Percentiles rank a stretch among this genome's conserved stretches.
These are phyloP conservation scores for Drosophila pachea DNA, from an alignment of 1,140 invertebrate genomes.

Conservation along the genomic window DNA sequence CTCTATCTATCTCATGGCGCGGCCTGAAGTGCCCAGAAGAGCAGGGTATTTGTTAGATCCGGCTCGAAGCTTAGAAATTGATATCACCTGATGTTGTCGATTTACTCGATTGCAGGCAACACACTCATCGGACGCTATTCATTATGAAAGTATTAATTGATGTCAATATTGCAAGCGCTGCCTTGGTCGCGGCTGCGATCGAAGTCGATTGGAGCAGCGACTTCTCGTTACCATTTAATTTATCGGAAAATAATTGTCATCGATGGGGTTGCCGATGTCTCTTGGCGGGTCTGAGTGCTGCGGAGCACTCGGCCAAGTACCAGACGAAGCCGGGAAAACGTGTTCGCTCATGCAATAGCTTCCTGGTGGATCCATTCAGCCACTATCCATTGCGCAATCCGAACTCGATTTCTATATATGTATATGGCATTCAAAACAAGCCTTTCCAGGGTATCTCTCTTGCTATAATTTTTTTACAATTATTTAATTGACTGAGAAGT, in stretches of 20 bases:
- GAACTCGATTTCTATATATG: too few relatives aligned
- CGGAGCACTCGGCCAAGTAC: conserved; percentile 21
- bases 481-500: neutral
- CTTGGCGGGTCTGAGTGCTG: conserved; percentile 24
- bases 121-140: conserved; percentile 37
- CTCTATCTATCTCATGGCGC: neutral
- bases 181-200: neutral
- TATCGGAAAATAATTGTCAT: conserved; percentile 42
- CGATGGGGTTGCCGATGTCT: conserved; percentile 29
- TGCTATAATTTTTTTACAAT: neutral
- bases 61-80: conserved; percentile 10
- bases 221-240: conserved; percentile 33
- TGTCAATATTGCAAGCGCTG: conserved; percentile 19
- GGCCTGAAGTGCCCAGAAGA: too few relatives aligned
- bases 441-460: too few relatives aligned
- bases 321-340: conserved; percentile 22
- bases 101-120: conserved; percentile 40
- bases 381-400: too few relatives aligned
- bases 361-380: too few relatives aligned
- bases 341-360: conserved; percentile 2
- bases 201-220: conserved; percentile 5
- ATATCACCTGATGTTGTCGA: conserved; percentile 36
- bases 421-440: too few relatives aligned
- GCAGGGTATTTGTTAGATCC: neutral
- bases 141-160: conserved; percentile 49